Evolutionary conservation across 2,888 invertebrate genomes (phyloP).

Genomic region (Cenopis cana): DNA sequence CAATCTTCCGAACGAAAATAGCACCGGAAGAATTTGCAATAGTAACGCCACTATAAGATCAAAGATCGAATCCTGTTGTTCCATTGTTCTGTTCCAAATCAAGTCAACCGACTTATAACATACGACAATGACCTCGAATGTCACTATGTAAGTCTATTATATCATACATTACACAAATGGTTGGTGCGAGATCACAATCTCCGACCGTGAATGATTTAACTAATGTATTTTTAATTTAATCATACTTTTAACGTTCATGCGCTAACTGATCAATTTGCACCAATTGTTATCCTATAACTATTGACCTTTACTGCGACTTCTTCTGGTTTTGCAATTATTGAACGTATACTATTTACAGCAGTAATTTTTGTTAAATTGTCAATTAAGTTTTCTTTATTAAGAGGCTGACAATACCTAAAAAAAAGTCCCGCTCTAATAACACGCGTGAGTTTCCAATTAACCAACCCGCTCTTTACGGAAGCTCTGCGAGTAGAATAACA

Average conservation of each 20-base stretch:
- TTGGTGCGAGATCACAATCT: conserved; percentile 42
- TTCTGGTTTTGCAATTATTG: conserved; percentile 30
- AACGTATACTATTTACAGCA: not conserved
- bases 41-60: conserved; percentile 38
- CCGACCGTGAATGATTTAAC: conserved; percentile 43
- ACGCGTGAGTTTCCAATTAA: no score
- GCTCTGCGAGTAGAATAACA: no score
- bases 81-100: conserved; percentile 43
- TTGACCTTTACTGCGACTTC: conserved; percentile 36
- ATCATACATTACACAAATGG: conserved; percentile 45
- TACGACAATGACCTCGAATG: conserved; percentile 45
- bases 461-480: no score
- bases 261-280: conserved; percentile 43
- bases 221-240: conserved; percentile 45
- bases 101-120: conserved; percentile 43
- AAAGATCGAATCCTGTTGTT: conserved; percentile 43
- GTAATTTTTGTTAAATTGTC: not conserved
- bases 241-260: conserved; percentile 40
- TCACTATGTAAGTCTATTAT: conserved; percentile 44
- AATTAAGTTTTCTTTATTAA: not conserved
- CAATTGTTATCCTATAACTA: conserved; percentile 42
- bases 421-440: no score
- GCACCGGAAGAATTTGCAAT: conserved; percentile 43
- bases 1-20: conserved; percentile 36
- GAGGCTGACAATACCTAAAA: no score